Evolutionary conservation across 2,888 invertebrate species (phyloP).

Genomic region (Rhabditophanes sp.): DNA sequence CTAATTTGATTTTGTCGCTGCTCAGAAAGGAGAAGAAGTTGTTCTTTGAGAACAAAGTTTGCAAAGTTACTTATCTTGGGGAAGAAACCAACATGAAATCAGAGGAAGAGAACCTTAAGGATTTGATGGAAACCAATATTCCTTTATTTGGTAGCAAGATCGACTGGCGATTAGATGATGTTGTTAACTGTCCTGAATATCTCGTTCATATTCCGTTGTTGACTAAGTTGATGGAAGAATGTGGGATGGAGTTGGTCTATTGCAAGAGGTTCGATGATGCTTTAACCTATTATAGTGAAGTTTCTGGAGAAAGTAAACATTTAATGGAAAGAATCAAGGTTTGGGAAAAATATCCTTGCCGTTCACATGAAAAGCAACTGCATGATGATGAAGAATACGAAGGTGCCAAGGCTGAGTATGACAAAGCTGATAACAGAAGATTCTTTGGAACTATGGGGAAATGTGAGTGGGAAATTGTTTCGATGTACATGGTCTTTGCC

Average conservation of each 20-base stretch:
- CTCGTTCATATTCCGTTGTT: constrained; percentile 69
- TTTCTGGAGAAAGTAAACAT: constrained; percentile 9
- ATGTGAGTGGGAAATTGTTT: constrained; percentile 42
- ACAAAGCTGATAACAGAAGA: not conserved
- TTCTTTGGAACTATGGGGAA: constrained; percentile 37
- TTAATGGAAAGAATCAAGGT: constrained; percentile 27
- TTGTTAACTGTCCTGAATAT: constrained; percentile 96
- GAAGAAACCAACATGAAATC: not conserved
- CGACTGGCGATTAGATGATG: constrained; percentile 81
- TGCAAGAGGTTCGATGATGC: constrained; percentile 30
- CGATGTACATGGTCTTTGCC: constrained; percentile 39
- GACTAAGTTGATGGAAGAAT: constrained; percentile 29
- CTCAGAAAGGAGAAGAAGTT: no score
- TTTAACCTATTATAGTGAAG: constrained; percentile 8
- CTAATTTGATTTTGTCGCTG: constrained; percentile 76
- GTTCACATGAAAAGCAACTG: constrained; percentile 8
- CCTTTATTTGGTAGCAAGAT: constrained; percentile 88
- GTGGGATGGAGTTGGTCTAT: constrained; percentile 37
- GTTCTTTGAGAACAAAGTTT: constrained; percentile 2
- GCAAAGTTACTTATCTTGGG: not conserved
- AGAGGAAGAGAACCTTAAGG: not conserved
- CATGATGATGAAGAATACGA: not conserved
- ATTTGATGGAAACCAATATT: constrained; percentile 33
- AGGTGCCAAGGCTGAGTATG: not conserved
- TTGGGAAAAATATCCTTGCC: constrained; percentile 33